Base-by-base conservation (phyloP, 2,888 invertebrate species). In the Lasius fuliginosus region DNA sequence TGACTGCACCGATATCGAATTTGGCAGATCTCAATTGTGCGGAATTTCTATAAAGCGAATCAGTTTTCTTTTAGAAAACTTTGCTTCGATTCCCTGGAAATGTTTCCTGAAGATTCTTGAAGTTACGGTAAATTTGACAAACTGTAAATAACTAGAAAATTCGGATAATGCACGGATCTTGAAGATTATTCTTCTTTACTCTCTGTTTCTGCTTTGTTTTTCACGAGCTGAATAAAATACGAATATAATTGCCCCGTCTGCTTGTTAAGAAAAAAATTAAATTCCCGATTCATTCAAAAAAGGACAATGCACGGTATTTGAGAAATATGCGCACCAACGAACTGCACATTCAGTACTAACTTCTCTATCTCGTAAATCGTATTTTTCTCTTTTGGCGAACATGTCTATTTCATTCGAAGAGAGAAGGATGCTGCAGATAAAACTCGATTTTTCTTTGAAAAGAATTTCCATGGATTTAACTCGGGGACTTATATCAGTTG, bases 361-460 rank as follows among this genome's bases (percentile, higher is more conserved):
- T 46, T 64, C 23, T 64, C 62, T 23, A 46, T 64, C 15, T 64
- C 64, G 23, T 42, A 42, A 60, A 73, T 73, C 40, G 58, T 33
- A 18, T 75, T 40, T 74, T 64, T 64, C 75, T 23, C 23, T 75
- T 46, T 46, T n/a, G 46, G 1, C 23, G 33, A 64, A 33, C 42
- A 46, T 67, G 40, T 77, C 30, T n/a, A 9, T 68, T 56, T 40
- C 56, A 67, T 40, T 4, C 68, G n/a, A 30, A 40, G 33, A 36
- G 40, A 30, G 62, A 49, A 62, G 56, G 6, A 12, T 36, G 27
- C 40, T 68, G 53, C 9, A 30, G 53, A 67, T 65, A 65, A 65
- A 76, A 65, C 36, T 56, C 27, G 68, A 77, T 77, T 77, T 56
- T 40, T 5, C 27, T 30, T n/a, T 33, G 56, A 40, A 18, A 67